Evolutionary conservation across 1,140 invertebrate genomes (phyloP).

Genomic region (Archegozetes longisetosus): DNA sequence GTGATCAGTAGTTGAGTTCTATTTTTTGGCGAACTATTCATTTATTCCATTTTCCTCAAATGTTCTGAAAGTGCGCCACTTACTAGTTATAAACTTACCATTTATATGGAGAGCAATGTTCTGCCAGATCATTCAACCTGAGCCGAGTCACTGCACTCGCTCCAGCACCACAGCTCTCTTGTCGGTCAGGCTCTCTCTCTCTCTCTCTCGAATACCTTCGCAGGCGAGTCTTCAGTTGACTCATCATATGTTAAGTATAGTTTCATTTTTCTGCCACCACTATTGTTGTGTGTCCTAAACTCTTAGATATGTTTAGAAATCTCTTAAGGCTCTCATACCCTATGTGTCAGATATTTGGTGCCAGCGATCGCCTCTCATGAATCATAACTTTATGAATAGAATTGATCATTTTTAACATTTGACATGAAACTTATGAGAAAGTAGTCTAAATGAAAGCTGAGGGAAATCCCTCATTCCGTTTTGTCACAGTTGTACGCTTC

Average conservation of each 20-base stretch:
- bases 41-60: neutral
- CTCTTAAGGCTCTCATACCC: too few species aligned
- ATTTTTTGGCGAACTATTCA: neutral
- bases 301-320: neutral
- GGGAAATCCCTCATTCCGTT: neutral
- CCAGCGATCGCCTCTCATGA: neutral
- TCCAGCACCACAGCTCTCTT: neutral
- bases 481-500: neutral
- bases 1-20: neutral
- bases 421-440: neutral
- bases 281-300: neutral
- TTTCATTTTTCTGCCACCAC: neutral
- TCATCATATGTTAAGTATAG: neutral
- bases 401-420: neutral
- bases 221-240: too few species aligned
- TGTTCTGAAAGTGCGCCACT: neutral
- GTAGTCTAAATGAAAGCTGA: neutral
- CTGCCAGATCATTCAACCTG: neutral
- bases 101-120: neutral
- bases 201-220: neutral
- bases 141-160: neutral
- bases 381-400: neutral
- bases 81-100: neutral
- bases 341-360: too few species aligned
- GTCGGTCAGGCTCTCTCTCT: neutral